Base-by-base conservation (phyloP, 1,140 invertebrate species). In the Zaprionus kolodkinae region DNA sequence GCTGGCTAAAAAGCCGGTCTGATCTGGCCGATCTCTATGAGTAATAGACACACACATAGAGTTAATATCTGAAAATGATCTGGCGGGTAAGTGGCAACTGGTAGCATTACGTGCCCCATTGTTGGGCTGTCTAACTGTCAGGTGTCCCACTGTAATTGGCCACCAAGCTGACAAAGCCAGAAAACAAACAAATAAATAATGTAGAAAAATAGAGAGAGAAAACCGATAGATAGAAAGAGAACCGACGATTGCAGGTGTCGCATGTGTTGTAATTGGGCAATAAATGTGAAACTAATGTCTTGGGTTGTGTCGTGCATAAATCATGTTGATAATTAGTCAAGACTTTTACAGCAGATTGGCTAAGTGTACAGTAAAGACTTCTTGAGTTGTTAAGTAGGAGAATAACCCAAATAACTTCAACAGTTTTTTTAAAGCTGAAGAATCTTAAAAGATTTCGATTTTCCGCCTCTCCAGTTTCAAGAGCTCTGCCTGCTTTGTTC, bases 211-310 rank as follows among this genome's bases (percentile, higher is more conserved):
- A 45, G 7, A 62, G 25, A 55, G 25, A 48, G n/a, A n/a, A n/a
- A 62, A 67, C 43, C 33, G 36, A 13, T n/a, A 10, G 21, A 21
- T 21, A 30, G 27, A 3, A 63, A 36, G 15, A 57, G 33, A 36
- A 21, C 40, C 35, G 5, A n/a, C 36, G 62, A 68, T 59, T 68
- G 60, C 84, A 88, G 84, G 84, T 88, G 80, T 79, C 40, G 35
- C 67, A 43, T 43, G 76, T 38, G 67, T 64, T 80, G 79, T 70
- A 83, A 88, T 81, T 81, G 67, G 73, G 62, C 54, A 78, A 68
- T 81, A 74, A 69, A 73, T 45, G 62, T 66, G 61, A 43, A 67
- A 30, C 54, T 76, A 68, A 77, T 76, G 38, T 21, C 48, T 25
- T 11, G 67, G 12, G 40, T 25, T 81, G 72, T 78, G 84, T 60